These are phyloP conservation scores for Pelagia noctiluca DNA, from an alignment of 30 jellyfish, hydroid and myxozoan species.

Conservation along the genomic window DNA sequence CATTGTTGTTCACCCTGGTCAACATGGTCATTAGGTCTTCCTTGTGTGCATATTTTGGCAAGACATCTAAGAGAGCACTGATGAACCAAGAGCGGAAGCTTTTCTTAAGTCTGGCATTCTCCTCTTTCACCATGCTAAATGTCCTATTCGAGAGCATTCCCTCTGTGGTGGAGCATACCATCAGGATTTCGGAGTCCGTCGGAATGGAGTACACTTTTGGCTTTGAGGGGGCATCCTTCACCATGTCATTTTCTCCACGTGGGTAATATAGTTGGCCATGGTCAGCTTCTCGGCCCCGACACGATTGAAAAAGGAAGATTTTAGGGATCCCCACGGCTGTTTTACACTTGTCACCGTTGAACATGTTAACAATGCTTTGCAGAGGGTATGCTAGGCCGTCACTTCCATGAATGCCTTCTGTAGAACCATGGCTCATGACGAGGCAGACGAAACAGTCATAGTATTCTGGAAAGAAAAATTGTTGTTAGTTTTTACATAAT, in stretches of 20 bases:
- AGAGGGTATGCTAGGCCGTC: conserved; percentile 40
- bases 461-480: conserved; percentile 17
- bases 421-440: conserved; percentile 73
- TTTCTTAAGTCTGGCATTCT: background rate
- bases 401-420: conserved; percentile 54
- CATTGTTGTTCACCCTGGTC: conserved; percentile 51
- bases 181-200: conserved; percentile 62
- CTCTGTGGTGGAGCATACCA: conserved; percentile 52
- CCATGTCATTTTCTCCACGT: conserved; percentile 37
- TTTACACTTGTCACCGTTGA: conserved; percentile 57
- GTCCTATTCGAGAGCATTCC: conserved; percentile 56
- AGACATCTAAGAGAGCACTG: conserved; percentile 46
- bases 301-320: conserved; percentile 62
- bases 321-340: conserved; percentile 70
- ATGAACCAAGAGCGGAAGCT: conserved; percentile 63
- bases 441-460: conserved; percentile 65
- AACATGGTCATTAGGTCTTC: conserved; percentile 71
- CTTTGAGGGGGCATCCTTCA: background rate
- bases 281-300: conserved; percentile 66
- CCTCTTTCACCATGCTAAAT: background rate
- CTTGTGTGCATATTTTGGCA: conserved; percentile 19
- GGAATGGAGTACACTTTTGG: conserved; percentile 37
- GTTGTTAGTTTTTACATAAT: no score
- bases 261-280: conserved; percentile 17
- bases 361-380: conserved; percentile 17